phyloP scores from a whole-genome alignment of 1,140 invertebrate genomes.

The Sitobion miscanthi region DNA sequence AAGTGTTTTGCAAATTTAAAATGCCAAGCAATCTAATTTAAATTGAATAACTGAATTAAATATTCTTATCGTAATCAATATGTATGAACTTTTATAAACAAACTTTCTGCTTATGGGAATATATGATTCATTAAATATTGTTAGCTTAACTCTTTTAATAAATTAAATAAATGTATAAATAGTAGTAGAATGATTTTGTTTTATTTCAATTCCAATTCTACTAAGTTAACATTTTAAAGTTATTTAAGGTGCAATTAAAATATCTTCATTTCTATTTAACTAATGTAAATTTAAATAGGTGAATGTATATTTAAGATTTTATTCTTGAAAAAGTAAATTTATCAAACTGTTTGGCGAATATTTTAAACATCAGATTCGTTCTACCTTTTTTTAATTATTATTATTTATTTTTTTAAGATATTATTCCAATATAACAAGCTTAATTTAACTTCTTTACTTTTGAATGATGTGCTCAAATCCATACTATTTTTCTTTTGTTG shows the following conservation, averaged over 20 bases:
- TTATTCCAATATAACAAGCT: neutral
- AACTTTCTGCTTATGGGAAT: neutral
- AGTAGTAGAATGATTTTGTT: neutral
- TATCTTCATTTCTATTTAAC: neutral
- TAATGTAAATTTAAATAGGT: neutral
- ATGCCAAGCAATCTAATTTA: conserved; percentile 12
- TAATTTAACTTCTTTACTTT: neutral
- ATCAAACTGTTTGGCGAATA: neutral
- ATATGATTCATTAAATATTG: neutral
- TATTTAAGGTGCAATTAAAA: neutral
- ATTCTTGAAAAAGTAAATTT: neutral
- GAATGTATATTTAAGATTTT: too few relatives aligned
- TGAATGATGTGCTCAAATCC: neutral
- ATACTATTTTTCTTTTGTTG: neutral
- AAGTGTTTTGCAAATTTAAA: conserved; percentile 10
- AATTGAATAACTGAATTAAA: neutral
- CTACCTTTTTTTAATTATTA: too few relatives aligned
- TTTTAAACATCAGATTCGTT: neutral
- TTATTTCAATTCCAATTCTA: neutral
- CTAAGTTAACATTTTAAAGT: neutral
- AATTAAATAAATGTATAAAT: neutral
- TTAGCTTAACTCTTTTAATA: conserved; percentile 1
- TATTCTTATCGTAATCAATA: neutral
- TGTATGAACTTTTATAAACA: neutral
- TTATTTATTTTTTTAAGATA: neutral